Percentiles rank a stretch among this genome's conserved stretches.
These are phyloP conservation scores for Myrmophylax atrothorax DNA, from an alignment of 2,113 vertebrate genomes.

Conservation along the genomic window DNA sequence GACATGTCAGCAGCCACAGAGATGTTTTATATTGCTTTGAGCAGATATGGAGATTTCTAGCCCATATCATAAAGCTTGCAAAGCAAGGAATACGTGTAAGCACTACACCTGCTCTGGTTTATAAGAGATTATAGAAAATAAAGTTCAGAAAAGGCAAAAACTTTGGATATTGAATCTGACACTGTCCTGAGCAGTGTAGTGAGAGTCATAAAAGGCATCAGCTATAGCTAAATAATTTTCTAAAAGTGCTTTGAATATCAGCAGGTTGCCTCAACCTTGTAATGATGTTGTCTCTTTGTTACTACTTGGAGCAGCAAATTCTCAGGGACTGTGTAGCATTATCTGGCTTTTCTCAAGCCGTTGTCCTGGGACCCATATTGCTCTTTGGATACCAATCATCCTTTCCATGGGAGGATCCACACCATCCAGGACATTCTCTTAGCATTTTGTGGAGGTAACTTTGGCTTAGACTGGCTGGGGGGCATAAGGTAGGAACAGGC, in stretches of 20 bases:
- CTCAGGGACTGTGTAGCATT: not conserved
- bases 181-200: not conserved
- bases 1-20: not conserved
- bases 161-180: not conserved
- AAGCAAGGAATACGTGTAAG: not conserved
- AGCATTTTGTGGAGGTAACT: not conserved
- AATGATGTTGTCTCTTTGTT: not conserved
- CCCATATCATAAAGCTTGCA: fast-evolving
- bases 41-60: not conserved
- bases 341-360: not conserved
- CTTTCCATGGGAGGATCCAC: fast-evolving
- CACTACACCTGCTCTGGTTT: not conserved
- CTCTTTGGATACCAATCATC: not conserved
- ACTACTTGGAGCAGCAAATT: not conserved
- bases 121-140: not conserved
- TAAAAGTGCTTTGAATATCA: not conserved
- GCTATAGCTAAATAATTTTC: not conserved
- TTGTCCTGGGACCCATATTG: not conserved
- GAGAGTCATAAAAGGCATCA: not conserved
- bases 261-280: not conserved
- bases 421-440: not conserved
- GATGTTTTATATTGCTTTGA: not conserved
- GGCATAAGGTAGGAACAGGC: not conserved
- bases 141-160: not conserved
- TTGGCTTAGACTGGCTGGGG: not conserved